Evolutionary conservation across 2,888 invertebrate genomes (phyloP), one percentile per base, ranked within the genome.

Genomic region (Conops quadrifasciatus): DNA sequence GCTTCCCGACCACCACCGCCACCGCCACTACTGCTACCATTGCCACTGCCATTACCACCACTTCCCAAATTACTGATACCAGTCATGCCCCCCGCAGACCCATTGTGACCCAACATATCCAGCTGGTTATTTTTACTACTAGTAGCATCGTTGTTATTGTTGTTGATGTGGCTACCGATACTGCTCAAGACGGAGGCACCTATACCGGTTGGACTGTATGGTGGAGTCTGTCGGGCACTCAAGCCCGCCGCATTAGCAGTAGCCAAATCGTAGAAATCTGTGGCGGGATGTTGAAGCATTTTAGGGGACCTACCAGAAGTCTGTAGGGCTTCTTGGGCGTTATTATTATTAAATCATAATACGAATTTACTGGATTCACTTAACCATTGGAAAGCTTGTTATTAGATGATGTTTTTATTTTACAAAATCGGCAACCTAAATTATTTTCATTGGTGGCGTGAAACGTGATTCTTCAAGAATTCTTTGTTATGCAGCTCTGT

Each of bases 221-320:
- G 85, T 56, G 85, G 86, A 70, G 85, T 86, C 77, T 85, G 85
- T 68, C 86, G 84, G 72, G 84, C 83, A 76, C 82, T 85, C 62
- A 86, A 79, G 69, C 84, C 84, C 21, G 85, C 83, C 75, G 84
- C 84, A 78, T 84, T 85, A 56, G 84, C 83, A 63, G 85, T 82
- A 71, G 86, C 85, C 78, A 86, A 79, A 70, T 86, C 85, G 69
- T 86, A 86, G 78, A 86, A 86, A 78, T 86, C 85, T 74, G 86
- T 82, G 79, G 85, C 84, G 81, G 85, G 84, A 82, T 86, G 86
- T 77, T 86, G 86, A 71, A 86, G 79, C 85, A 86, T 85, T 70
- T 77, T 24, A 28, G 24, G 16, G n/a, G n/a, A n/a, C n/a, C n/a
- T n/a, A n/a, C n/a, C n/a, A 1, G 26, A 24, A 45, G 62, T n/a